These are phyloP conservation scores for Endotricha flammealis DNA, from an alignment of 2,888 invertebrate species.

Conservation along the genomic window DNA sequence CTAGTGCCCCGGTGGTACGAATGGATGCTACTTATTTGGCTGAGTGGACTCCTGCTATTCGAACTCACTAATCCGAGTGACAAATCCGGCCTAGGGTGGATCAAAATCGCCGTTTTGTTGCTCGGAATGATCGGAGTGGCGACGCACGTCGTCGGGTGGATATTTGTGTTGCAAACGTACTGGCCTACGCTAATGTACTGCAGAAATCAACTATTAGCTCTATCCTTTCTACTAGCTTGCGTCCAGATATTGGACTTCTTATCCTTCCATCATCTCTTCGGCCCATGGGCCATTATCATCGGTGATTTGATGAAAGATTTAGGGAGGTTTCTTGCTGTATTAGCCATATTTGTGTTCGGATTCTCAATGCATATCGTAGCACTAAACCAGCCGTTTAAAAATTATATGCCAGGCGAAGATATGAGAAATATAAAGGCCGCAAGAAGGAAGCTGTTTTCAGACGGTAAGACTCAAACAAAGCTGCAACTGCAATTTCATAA, in stretches of 20 bases:
- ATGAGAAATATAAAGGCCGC: slow-evolving; percentile 76
- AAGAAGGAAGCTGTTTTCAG: slow-evolving; percentile 80
- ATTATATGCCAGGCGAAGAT: slow-evolving; percentile 81
- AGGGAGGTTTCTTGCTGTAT: slow-evolving; percentile 97
- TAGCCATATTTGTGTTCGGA: slow-evolving; percentile 98
- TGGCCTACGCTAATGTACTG: slow-evolving; percentile 95
- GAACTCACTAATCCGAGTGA: slow-evolving; percentile 99
- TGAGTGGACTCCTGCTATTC: slow-evolving; percentile 95
- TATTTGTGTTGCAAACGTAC: slow-evolving; percentile 81
- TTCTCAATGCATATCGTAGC: slow-evolving; percentile 98
- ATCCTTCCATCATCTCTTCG: slow-evolving; percentile 99
- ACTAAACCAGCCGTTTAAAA: slow-evolving; percentile 94
- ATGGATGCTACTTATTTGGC: slow-evolving; percentile 95
- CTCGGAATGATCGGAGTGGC: slow-evolving; percentile 94
- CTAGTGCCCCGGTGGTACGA: slow-evolving; percentile 97
- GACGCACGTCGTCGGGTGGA: slow-evolving; percentile 89
- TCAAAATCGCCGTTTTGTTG: slow-evolving; percentile 90
- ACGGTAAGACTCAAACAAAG: slow-evolving; percentile 79
- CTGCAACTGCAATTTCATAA: neutral
- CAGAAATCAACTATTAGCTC: slow-evolving; percentile 97
- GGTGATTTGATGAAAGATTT: slow-evolving; percentile 95
- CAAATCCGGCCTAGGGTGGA: slow-evolving; percentile 97
- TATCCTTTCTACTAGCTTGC: slow-evolving; percentile 96
- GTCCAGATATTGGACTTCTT: slow-evolving; percentile 98
- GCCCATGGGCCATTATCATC: slow-evolving; percentile 99